These are phyloP conservation scores for Aphidius ervi DNA, from an alignment of 1,140 invertebrate species.

Conservation along the genomic window DNA sequence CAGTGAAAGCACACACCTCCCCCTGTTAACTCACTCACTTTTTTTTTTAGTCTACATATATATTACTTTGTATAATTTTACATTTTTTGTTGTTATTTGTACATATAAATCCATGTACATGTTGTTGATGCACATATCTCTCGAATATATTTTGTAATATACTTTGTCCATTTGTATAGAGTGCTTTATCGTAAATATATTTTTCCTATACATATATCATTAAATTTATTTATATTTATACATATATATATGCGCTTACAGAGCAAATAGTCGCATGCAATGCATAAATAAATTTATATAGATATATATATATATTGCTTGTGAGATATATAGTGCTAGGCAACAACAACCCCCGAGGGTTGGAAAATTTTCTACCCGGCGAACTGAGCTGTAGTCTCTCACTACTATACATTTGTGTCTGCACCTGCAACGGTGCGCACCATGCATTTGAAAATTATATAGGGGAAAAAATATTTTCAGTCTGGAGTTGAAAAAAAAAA, in stretches of 20 bases:
- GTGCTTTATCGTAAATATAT: no score
- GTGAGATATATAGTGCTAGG: neutral
- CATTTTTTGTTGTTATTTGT: no score
- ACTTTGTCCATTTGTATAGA: no score
- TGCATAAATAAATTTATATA: no score
- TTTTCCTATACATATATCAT: no score
- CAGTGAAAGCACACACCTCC: neutral
- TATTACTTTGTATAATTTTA: neutral
- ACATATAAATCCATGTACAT: no score
- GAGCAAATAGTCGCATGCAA: no score
- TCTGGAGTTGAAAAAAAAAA: neutral
- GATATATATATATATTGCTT: neutral
- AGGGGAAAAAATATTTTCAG: slow-evolving; percentile 10
- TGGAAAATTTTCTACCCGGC: slow-evolving; percentile 18
- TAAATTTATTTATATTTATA: no score
- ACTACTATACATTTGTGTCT: slow-evolving; percentile 8
- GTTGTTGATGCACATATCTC: no score
- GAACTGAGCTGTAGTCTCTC: slow-evolving; percentile 15
- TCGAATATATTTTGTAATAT: no score
- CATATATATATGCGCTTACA: no score
- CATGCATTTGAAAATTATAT: slow-evolving; percentile 9
- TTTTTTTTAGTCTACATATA: neutral
- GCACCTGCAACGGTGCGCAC: slow-evolving; percentile 24
- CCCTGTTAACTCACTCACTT: no score
- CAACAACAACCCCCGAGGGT: neutral